phyloP scores from a whole-genome alignment of 2,888 invertebrate genomes.

The Tinea trinotella region DNA sequence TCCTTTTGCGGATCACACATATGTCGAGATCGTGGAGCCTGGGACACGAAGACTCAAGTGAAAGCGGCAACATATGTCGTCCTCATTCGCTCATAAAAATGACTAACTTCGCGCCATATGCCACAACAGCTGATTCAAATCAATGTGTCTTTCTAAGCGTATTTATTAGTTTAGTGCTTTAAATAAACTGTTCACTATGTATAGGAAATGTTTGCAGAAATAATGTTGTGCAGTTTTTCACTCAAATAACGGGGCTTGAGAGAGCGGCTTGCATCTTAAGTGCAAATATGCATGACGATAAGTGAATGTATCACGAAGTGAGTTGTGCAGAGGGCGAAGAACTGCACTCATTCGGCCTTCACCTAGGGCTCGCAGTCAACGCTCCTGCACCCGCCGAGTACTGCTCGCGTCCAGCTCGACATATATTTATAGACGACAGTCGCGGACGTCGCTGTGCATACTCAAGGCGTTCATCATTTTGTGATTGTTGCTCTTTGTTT shows the following conservation, averaged over 20 bases:
- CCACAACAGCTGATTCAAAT: conserved; percentile 51
- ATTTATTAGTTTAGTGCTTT: conserved; percentile 17
- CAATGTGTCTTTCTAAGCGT: not conserved
- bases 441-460: not conserved
- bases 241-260: conserved; percentile 28
- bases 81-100: conserved; percentile 62
- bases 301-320: conserved; percentile 12
- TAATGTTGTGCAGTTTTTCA: conserved; percentile 26
- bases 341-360: conserved; percentile 55
- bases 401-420: conserved; percentile 32
- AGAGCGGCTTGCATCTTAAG: conserved; percentile 10
- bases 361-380: conserved; percentile 55
- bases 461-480: not conserved
- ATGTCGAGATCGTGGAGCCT: not conserved
- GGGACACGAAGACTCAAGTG: conserved; percentile 35
- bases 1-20: conserved; percentile 12
- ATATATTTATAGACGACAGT: conserved; percentile 49
- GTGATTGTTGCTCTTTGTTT: conserved; percentile 1
- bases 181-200: conserved; percentile 22
- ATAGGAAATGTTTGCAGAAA: conserved; percentile 2
- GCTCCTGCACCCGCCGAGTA: conserved; percentile 34
- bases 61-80: conserved; percentile 67
- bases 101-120: conserved; percentile 65
- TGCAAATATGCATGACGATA: conserved; percentile 25
- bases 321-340: conserved; percentile 40